Evolutionary conservation across 2,113 vertebrate genomes (phyloP).

Genomic region (Coregonus clupeaformis): DNA sequence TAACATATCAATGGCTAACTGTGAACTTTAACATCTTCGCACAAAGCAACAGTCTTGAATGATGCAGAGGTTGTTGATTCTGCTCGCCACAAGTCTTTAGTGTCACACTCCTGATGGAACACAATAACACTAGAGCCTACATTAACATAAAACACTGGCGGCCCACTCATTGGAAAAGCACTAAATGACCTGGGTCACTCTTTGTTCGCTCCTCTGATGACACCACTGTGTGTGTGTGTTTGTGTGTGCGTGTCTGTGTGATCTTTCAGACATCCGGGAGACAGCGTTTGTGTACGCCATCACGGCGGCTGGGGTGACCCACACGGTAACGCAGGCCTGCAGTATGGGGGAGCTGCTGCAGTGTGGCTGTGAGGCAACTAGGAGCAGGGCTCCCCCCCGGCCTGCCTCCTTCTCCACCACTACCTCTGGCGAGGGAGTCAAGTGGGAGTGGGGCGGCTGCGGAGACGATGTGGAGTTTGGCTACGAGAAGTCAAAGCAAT

Average conservation of each 20-base stretch:
- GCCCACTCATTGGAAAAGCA: too few species aligned
- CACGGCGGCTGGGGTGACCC: conserved; percentile 89
- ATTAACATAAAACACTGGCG: too few species aligned
- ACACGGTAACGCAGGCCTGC: conserved; percentile 95
- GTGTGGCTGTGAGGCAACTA: conserved; percentile 91
- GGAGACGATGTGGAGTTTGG: conserved; percentile 96
- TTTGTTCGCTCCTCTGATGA: background rate
- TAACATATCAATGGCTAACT: too few species aligned
- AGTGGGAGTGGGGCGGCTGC: conserved; percentile 98
- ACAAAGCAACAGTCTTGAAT: too few species aligned
- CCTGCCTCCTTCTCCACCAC: conserved; percentile 56
- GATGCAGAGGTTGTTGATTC: too few species aligned
- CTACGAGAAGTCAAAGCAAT: conserved; percentile 94
- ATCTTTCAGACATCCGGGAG: conserved; percentile 87
- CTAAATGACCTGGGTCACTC: background rate
- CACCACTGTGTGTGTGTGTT: background rate
- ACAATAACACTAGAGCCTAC: too few species aligned
- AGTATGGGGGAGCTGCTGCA: conserved; percentile 95
- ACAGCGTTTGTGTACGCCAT: conserved; percentile 96
- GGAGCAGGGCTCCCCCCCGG: conserved; percentile 77
- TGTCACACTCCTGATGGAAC: too few species aligned
- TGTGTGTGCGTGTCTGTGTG: background rate
- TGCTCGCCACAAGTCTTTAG: too few species aligned
- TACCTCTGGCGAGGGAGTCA: conserved; percentile 71
- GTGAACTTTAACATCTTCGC: too few species aligned